Evolutionary conservation across 2,888 invertebrate genomes (phyloP), one percentile per base, ranked within the genome.

Genomic region (Synanthedon vespiformis): DNA sequence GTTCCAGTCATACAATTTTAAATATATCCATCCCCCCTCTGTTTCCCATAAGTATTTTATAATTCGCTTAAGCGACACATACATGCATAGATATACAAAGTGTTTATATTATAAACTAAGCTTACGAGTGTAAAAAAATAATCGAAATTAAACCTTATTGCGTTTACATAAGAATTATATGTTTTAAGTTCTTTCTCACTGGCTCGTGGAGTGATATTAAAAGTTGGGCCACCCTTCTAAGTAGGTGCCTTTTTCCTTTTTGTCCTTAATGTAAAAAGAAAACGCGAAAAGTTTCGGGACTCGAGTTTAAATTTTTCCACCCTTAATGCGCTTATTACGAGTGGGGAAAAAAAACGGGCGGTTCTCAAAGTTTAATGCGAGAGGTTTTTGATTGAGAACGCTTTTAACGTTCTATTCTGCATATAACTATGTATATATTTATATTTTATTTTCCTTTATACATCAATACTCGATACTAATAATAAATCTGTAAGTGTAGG

Each of bases 271-370:
- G 84, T 79, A 84, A 85, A 85, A 85, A 84, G 83, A 82, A 85
- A 84, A 82, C 80, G 76, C 78, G 67, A 70, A 80, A 82, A 80
- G 69, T 82, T 83, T 80, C 67, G 68, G 78, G 74, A 70, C 71
- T 71, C 69, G 77, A 80, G 78, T 81, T 80, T 77, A 77, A 76
- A 69, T 77, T 76, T 79, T 74, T 80, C 77, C 72, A 70, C 77
- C 80, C 83, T 77, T 87, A 87, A 85, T 86, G 86, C 86, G 85
- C 82, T 86, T 86, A 86, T 87, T 87, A 86, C 72, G 80, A 81
- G 76, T 72, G 74, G 73, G 62, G 70, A 69, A 73, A 71, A 71
- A 72, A 70, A 16, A 70, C 67, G 57, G 52, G 57, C 51, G 68
- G 52, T 56, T 65, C 72, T 64, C 73, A 74, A 76, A 73, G 60